Evolutionary conservation across 2,113 vertebrate genomes (phyloP).

Genomic region (Cheilinus undulatus): DNA sequence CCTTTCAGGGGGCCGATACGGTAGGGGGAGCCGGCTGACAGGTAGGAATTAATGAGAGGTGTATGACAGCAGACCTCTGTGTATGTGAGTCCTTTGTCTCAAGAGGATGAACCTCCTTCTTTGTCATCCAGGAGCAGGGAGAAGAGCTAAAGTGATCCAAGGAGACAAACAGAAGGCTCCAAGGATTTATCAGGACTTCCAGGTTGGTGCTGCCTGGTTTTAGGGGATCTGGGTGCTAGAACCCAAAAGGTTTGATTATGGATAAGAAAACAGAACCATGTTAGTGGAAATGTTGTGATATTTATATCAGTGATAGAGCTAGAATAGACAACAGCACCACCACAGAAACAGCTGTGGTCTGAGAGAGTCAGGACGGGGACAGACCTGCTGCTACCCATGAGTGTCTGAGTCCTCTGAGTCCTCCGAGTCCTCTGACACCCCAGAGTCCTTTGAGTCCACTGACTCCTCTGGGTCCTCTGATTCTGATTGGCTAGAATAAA

Average conservation of each 20-base stretch:
- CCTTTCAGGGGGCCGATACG: slow-evolving; percentile 77
- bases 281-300: too few species aligned
- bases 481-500: too few species aligned
- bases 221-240: neutral
- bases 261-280: neutral
- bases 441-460: too few species aligned
- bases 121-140: slow-evolving; percentile 60
- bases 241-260: neutral
- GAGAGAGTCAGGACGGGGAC: too few species aligned
- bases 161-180: slow-evolving; percentile 45
- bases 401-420: too few species aligned
- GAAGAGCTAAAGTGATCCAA: slow-evolving; percentile 42
- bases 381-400: too few species aligned
- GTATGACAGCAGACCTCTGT: slow-evolving; percentile 79
- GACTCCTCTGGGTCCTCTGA: too few species aligned
- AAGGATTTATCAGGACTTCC: neutral
- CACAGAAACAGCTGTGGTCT: too few species aligned
- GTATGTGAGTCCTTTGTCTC: slow-evolving; percentile 78
- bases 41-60: slow-evolving; percentile 84
- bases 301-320: too few species aligned
- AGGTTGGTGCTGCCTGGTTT: neutral
- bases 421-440: too few species aligned
- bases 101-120: slow-evolving; percentile 74
- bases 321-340: too few species aligned
- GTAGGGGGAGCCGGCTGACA: slow-evolving; percentile 75